phyloP scores from a whole-genome alignment of 1,140 invertebrate genomes.

The Cotesia glomerata region DNA sequence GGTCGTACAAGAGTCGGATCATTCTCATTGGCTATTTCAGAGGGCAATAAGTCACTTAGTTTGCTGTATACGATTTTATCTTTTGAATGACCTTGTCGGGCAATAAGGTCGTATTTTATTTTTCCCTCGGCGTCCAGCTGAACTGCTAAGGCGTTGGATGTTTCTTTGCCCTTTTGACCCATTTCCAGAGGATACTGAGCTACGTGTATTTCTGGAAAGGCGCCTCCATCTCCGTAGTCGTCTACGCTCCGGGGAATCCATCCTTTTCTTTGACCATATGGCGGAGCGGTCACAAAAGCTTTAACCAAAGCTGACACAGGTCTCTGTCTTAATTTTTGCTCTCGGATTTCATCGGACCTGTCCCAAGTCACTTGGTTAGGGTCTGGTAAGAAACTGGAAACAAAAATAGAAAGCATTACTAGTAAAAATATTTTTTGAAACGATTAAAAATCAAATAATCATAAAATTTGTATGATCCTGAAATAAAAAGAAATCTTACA shows the following conservation, averaged over 20 bases:
- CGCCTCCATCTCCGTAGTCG: slow-evolving; percentile 94
- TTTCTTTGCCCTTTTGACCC: slow-evolving; percentile 76
- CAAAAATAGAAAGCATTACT: slow-evolving; percentile 27
- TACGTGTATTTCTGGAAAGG: slow-evolving; percentile 97
- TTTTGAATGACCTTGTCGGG: slow-evolving; percentile 92
- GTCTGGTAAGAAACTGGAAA: slow-evolving; percentile 77
- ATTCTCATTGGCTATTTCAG: slow-evolving; percentile 91
- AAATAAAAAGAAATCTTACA: too few relatives aligned
- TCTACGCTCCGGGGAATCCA: slow-evolving; percentile 90
- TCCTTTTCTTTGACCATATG: slow-evolving; percentile 93
- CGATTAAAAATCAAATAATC: too few relatives aligned
- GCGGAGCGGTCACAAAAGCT: slow-evolving; percentile 86
- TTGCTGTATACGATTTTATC: slow-evolving; percentile 99
- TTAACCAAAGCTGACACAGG: slow-evolving; percentile 78
- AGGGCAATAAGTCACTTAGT: slow-evolving; percentile 89
- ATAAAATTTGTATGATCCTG: too few relatives aligned
- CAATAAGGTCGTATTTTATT: slow-evolving; percentile 96
- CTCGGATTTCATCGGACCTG: slow-evolving; percentile 81
- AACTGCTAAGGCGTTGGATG: slow-evolving; percentile 90
- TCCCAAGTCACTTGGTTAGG: slow-evolving; percentile 87
- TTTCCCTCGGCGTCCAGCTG: slow-evolving; percentile 93
- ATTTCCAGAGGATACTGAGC: slow-evolving; percentile 96
- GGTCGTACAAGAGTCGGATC: slow-evolving; percentile 89
- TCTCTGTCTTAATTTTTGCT: slow-evolving; percentile 66
- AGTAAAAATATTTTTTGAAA: background rate